Evolutionary conservation across 2,797 vertebrate genomes (phyloP).

Genomic region (Pitangus sulphuratus): DNA sequence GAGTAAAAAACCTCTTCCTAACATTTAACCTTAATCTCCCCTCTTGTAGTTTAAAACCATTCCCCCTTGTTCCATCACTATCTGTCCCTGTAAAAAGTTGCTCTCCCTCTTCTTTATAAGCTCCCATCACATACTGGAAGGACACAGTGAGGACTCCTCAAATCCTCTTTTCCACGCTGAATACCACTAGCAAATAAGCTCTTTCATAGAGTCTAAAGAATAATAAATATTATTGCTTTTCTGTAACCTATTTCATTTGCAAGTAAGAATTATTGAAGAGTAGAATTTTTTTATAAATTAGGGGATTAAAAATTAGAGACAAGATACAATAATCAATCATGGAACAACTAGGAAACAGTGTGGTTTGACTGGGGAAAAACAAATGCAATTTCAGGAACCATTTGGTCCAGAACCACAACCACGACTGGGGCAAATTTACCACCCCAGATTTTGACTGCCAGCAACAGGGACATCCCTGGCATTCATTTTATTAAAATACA

Average conservation of each 20-base stretch:
- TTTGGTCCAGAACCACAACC: neutral
- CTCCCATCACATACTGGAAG: neutral
- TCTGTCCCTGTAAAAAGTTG: neutral
- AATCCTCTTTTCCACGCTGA: neutral
- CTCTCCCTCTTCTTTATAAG: neutral
- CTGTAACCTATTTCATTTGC: neutral
- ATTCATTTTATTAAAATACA: neutral
- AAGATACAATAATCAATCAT: neutral
- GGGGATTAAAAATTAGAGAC: neutral
- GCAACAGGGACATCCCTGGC: neutral
- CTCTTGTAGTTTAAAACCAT: neutral
- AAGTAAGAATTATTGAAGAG: neutral
- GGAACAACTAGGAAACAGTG: neutral
- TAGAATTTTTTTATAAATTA: neutral
- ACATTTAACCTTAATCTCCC: neutral
- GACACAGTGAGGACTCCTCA: neutral
- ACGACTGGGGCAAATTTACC: neutral
- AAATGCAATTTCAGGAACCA: neutral
- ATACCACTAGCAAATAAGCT: neutral
- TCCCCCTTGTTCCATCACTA: neutral
- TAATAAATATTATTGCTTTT: neutral
- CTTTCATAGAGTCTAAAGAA: neutral
- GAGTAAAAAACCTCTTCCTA: neutral
- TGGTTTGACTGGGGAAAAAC: neutral
- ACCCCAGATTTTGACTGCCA: neutral